These are phyloP conservation scores for Mesochorus sp. DNA, from an alignment of 2,888 invertebrate genomes.

Conservation along the genomic window DNA sequence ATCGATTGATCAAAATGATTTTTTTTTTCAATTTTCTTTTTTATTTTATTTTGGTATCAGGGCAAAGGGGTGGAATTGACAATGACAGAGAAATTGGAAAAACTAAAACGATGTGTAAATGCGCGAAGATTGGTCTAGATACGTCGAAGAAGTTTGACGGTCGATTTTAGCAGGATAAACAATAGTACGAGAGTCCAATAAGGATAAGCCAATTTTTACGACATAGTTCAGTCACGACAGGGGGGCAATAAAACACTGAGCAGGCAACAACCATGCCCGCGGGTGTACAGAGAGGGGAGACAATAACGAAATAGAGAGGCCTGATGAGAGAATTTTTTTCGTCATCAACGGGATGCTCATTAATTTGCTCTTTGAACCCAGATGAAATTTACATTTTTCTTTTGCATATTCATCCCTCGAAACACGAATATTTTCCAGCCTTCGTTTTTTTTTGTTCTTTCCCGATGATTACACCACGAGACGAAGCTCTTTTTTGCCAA, in stretches of 20 bases:
- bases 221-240: conserved; percentile 33
- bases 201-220: conserved; percentile 44
- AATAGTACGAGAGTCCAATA: conserved; percentile 10
- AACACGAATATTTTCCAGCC: not conserved
- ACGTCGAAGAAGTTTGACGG: not conserved
- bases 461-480: not conserved
- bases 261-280: conserved; percentile 64
- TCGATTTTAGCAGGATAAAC: not conserved
- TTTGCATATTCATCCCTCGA: not conserved
- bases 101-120: too few relatives aligned
- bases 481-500: conserved; percentile 5
- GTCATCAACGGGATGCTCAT: not conserved
- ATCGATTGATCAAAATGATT: conserved; percentile 17
- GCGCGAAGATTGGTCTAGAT: too few relatives aligned
- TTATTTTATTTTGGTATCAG: too few relatives aligned
- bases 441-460: not conserved
- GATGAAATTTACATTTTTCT: not conserved
- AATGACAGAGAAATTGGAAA: too few relatives aligned
- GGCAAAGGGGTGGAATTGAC: too few relatives aligned
- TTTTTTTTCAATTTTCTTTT: too few relatives aligned
- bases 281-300: conserved; percentile 44
- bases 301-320: conserved; percentile 38
- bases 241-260: conserved; percentile 38
- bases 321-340: not conserved
- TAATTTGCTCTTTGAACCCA: not conserved